Conservation (phyloP, 2,113 vertebrate genomes). For the Ictalurus punctatus region DNA sequence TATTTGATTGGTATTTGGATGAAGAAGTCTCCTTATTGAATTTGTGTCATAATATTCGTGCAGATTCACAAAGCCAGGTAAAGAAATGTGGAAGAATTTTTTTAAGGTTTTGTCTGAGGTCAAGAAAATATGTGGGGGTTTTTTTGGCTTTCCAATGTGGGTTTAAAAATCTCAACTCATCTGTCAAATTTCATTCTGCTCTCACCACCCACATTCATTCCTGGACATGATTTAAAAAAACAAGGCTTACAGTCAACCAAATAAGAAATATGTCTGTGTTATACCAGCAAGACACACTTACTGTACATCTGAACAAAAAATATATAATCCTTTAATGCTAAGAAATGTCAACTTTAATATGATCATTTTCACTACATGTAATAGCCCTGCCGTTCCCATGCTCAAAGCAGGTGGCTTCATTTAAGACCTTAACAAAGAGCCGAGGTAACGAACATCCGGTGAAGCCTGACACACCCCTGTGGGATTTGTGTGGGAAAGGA, state of each 20-base stretch:
- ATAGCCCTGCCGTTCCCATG: not conserved
- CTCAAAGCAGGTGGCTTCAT: not conserved
- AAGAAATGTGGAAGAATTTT: not conserved
- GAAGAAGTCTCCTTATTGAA: not conserved
- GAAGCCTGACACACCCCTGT: slow-evolving; percentile 7
- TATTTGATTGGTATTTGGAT: not conserved
- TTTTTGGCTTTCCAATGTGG: not conserved
- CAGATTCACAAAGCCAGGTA: not conserved
- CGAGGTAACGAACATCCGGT: not conserved
- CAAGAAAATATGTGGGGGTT: not conserved
- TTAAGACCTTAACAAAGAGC: not conserved
- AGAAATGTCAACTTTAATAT: not conserved
- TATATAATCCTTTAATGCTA: not conserved
- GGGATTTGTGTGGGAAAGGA: not conserved
- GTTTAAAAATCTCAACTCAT: not conserved
- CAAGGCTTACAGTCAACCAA: not conserved
- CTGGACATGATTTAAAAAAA: not conserved
- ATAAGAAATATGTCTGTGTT: not conserved
- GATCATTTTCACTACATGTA: not conserved
- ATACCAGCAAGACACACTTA: not conserved
- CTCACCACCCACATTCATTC: not conserved
- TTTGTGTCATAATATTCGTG: not conserved
- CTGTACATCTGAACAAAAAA: not conserved
- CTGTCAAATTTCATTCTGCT: not conserved
- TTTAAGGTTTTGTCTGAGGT: not conserved